A percentile compares a stretch with the other conserved stretches of the same genome.
Conservation (phyloP, 1,140 invertebrate genomes). For the Drosophila hydei region DNA sequence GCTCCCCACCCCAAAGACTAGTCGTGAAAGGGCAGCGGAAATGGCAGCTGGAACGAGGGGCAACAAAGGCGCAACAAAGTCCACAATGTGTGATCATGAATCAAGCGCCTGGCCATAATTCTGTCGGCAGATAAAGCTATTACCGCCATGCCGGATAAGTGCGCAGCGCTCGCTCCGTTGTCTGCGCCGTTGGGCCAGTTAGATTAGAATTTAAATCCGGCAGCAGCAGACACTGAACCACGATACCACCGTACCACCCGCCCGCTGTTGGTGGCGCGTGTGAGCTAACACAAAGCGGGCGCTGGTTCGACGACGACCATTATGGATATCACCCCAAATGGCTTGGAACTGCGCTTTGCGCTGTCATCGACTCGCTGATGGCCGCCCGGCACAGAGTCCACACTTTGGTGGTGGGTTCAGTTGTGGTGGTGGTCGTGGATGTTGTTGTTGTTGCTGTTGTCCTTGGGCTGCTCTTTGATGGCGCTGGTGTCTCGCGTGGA, state of each 20-base stretch:
- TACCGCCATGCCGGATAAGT: constrained; percentile 78
- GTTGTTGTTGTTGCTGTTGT: constrained; percentile 34
- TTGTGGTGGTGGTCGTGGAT: constrained; percentile 21
- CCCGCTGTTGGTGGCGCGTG: constrained; percentile 30
- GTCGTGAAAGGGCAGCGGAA: constrained; percentile 24
- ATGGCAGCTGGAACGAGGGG: constrained; percentile 4
- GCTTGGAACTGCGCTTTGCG: constrained; percentile 55
- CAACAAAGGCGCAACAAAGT: constrained; percentile 50
- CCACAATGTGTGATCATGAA: constrained; percentile 67
- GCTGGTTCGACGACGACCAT: constrained; percentile 56
- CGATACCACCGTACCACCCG: constrained; percentile 5
- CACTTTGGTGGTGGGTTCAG: constrained; percentile 59
- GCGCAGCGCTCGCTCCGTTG: constrained; percentile 38
- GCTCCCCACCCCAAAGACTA: not conserved
- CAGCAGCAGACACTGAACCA: constrained; percentile 27
- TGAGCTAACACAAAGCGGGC: constrained; percentile 56
- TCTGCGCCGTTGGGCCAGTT: constrained; percentile 49
- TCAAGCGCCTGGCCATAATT: constrained; percentile 73
- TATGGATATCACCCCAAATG: constrained; percentile 77
- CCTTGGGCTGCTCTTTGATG: constrained; percentile 18
- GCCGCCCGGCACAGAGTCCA: constrained; percentile 23
- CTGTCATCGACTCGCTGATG: constrained; percentile 27
- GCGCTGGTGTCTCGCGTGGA: constrained; percentile 47
- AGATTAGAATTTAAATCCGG: constrained; percentile 80
- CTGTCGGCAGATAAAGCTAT: constrained; percentile 81